A percentile compares a stretch with the other conserved stretches of the same genome.
phyloP scores from a whole-genome alignment of 2,888 invertebrate species.

The Cheilosia vernalis region DNA sequence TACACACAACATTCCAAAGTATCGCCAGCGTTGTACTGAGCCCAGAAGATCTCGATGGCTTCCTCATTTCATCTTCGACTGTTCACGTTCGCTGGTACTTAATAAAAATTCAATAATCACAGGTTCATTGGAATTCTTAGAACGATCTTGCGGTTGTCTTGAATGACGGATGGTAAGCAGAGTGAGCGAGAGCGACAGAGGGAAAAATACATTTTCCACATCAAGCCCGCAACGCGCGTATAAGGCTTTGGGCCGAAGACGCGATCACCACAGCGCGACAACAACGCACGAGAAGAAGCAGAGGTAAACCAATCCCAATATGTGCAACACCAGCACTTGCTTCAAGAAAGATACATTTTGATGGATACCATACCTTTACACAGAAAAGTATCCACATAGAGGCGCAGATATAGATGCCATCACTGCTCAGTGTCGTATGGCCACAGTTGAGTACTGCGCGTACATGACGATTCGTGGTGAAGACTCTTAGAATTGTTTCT shows the following conservation, averaged over 20 bases:
- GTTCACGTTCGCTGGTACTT: constrained; percentile 74
- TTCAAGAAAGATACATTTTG: constrained; percentile 63
- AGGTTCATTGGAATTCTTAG: constrained; percentile 75
- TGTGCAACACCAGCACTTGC: constrained; percentile 58
- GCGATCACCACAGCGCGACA: constrained; percentile 29
- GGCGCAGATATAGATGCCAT: constrained; percentile 64
- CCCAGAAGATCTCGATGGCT: constrained; percentile 75
- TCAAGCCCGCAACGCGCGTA: constrained; percentile 20
- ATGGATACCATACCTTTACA: constrained; percentile 34
- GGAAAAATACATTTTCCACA: constrained; percentile 65
- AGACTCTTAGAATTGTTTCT: constrained; percentile 70
- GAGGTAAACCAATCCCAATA: constrained; percentile 68
- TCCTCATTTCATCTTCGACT: constrained; percentile 75
- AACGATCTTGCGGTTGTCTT: constrained; percentile 75
- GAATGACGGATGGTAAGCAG: constrained; percentile 70
- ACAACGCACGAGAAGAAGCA: constrained; percentile 63
- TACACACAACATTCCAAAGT: constrained; percentile 72
- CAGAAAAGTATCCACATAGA: constrained; percentile 32
- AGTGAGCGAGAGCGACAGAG: constrained; percentile 69
- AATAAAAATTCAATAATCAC: constrained; percentile 75
- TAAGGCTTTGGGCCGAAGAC: constrained; percentile 51
- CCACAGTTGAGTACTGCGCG: constrained; percentile 6
- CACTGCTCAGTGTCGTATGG: constrained; percentile 36
- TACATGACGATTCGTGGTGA: constrained; percentile 38
- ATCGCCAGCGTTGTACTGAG: constrained; percentile 66